A percentile compares a stretch with the other conserved stretches of the same genome.
phyloP scores from a whole-genome alignment of 2,113 vertebrate species.

The Nestor notabilis region DNA sequence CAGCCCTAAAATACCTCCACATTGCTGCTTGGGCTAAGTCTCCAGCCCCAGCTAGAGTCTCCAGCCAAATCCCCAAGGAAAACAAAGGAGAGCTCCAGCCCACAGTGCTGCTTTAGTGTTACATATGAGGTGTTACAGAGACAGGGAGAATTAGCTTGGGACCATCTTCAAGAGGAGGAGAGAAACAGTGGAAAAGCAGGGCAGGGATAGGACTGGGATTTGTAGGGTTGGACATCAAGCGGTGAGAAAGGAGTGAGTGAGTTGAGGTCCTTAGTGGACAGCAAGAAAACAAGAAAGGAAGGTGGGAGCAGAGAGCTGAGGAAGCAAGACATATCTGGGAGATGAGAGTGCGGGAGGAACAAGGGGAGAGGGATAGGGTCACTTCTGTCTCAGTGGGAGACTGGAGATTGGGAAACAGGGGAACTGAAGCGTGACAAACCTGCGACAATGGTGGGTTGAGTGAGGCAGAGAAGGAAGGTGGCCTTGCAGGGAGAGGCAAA shows the following conservation, averaged over 20 bases:
- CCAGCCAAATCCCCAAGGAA: neutral
- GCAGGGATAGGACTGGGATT: neutral
- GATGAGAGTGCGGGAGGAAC: neutral
- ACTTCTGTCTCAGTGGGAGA: neutral
- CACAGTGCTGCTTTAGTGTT: neutral
- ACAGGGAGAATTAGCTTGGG: neutral
- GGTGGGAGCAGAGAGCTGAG: neutral
- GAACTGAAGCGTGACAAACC: accelerated
- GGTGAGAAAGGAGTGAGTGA: neutral
- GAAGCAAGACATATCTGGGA: neutral
- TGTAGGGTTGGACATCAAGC: neutral
- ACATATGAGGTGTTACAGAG: neutral
- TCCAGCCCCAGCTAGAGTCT: neutral
- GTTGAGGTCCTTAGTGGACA: neutral
- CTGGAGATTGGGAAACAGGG: neutral
- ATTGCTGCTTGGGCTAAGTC: neutral
- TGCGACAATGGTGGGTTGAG: accelerated
- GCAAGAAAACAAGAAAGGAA: neutral
- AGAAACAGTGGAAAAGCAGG: neutral
- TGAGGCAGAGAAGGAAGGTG: neutral
- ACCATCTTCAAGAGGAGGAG: accelerated
- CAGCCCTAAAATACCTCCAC: neutral
- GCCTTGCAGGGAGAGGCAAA: accelerated
- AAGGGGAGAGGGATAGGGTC: neutral
- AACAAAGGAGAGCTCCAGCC: neutral